Base-by-base conservation (phyloP, 2,888 invertebrate species). In the Pollenia angustigena region DNA sequence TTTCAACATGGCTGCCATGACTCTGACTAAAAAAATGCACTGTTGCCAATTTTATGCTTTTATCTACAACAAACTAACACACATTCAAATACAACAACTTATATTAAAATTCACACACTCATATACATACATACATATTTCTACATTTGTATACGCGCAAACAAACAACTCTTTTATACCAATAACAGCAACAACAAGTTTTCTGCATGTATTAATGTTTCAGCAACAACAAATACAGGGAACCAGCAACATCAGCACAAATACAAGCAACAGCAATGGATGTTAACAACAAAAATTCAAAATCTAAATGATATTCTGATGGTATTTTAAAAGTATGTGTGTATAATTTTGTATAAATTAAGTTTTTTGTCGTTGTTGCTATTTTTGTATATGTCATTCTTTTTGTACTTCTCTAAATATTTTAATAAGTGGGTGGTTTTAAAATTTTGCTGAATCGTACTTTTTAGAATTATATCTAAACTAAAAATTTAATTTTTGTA, bases 1-100 rank as follows among this genome's bases (percentile, higher is more conserved):
- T 81, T 87, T 81, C 87, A 87, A 87, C 78, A 87, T 87, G 84
- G 87, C 87, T 87, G 84, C 87, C 87, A 76, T 71, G 80, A 81
- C 48, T 84, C 58, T 68, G 78, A 66, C 66, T 68, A 69, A 81
- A 85, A 74, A 86, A 76, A 68, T 87, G 84, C 87, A 87, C 72
- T 87, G 87, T 87, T 87, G 87, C 87, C 87, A 87, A 84, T 87
- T 87, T 87, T 87, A 87, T 87, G 68, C 87, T 81, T 78, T 87
- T 74, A 81, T 81, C 78, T 81, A 83, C 76, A 81, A 74, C 56
- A 76, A 32, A 56, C 71, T 50, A 54, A 52, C 60, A 81, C 66
- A 66, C 66, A 12, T 23, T 74, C 58, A 48, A 40, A 18, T 14
- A 60, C 32, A 32, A 32, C 4, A 6, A 4, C 32, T 32, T 16